Base-by-base conservation (phyloP, 1,140 invertebrate species). In the Drosophila athabasca region DNA sequence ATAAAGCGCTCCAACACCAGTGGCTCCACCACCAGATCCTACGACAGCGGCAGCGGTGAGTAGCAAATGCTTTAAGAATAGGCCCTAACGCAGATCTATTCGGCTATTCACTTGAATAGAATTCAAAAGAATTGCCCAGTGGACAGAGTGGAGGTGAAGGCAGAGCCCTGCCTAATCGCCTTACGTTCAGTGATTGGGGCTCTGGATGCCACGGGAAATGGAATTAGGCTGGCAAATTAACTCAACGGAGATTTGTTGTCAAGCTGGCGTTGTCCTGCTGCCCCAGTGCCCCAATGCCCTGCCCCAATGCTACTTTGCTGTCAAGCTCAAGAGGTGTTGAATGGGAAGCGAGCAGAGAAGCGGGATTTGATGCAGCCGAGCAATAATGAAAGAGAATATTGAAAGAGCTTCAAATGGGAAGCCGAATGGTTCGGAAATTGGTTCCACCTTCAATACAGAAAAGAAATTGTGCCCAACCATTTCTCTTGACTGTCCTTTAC, bases 1-100 rank as follows among this genome's bases (percentile, higher is more conserved):
- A 92, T 92, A 75, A 91, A 91, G 55, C 85, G 91, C 39, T 91
- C 90, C 60, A 91, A 91, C 62, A 91, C 89, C 31, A 91, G 90
- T 59, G 85, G 89, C 48, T 91, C 90, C 65, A 91, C 90, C 61
- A 68, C 87, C 49, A 72, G 88, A 75, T 91, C 90, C 58, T 91
- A 91, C 50, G 90, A 91, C 70, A 85, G 87, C 57, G 87, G 85
- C 60, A 91, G 90, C 66, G 90, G 90, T 91, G 64, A 91, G 90
- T 77, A 45, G 46, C 68, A 67, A 55, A 53, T 49, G 31, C 51
- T 35, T 41, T 26, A 49, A 50, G n/a, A 41, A 41, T 29, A 48
- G 1, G 9, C 22, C n/a, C 9, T 11, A 54, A 70, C 17, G 11
- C 55, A 74, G 72, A 39, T 39, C 35, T 13, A 77, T 77, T 19